Evolutionary conservation across 2,888 invertebrate genomes (phyloP), one percentile per base, ranked within the genome.

Genomic region (Cenopis cana): DNA sequence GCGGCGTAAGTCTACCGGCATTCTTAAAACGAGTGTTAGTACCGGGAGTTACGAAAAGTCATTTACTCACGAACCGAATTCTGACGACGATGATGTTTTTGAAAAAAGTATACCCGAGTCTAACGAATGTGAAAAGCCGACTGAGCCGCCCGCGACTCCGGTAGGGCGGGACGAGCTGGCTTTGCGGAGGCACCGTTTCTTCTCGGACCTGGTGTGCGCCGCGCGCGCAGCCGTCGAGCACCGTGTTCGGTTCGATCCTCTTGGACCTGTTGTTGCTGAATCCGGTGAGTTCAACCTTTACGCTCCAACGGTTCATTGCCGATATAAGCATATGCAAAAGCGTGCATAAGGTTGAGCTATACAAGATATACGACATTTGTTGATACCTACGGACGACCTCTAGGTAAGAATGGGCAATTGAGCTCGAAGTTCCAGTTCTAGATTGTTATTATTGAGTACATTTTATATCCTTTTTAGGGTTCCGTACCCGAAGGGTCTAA

Each of bases 141-240:
- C 90, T 74, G 95, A 95, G 75, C 95, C 95, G 76, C 96, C 96
- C 59, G 96, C 96, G 69, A 97, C 96, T 71, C 97, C 96, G 17
- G 95, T 97, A 57, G 97, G 96, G 68, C 95, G 96, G 72, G 97
- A 97, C 87, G 97, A 97, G 84, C 89, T 97, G 78, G 97, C 97
- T 75, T 87, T 97, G 78, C 94, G 96, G 74, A 94, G 97, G 70
- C 97, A 97, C 86, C 94, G 97, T 79, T 96, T 97, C 88, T 97
- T 97, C 89, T 96, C 96, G 67, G 97, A 97, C 83, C 94, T 97
- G 73, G 94, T 97, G 76, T 94, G 95, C 78, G 96, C 96, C 77
- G 95, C 96, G 56, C 95, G 95, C 81, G 95, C 95, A 77, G 95
- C 96, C 65, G 95, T 95, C 66, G 96, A 96, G 85, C 96, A 97